These are phyloP conservation scores for Catajapyx aquilonaris DNA, from an alignment of 1,140 invertebrate genomes.

Conservation along the genomic window DNA sequence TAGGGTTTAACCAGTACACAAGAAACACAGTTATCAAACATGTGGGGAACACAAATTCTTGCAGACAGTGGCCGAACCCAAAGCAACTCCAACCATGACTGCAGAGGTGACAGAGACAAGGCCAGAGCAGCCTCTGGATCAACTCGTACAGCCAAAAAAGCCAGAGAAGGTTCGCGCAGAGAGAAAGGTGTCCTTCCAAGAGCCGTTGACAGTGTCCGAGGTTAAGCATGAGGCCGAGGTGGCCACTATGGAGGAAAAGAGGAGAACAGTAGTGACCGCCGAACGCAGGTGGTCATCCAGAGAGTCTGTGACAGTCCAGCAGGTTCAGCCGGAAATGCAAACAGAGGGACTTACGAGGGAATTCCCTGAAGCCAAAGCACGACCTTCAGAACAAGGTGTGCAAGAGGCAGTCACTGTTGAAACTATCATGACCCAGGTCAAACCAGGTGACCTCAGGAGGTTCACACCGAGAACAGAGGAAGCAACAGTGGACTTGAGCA, in stretches of 20 bases:
- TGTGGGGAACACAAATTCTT: too few relatives aligned
- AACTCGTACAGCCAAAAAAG: constrained; percentile 9
- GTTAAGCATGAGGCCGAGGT: constrained; percentile 3
- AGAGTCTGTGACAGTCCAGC: constrained; percentile 9
- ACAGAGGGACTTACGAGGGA: constrained; percentile 11
- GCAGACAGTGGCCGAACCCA: too few relatives aligned
- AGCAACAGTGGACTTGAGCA: constrained; percentile 7
- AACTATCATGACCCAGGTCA: constrained; percentile 1
- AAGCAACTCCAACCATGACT: too few relatives aligned
- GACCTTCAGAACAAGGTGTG: neutral
- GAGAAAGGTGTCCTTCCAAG: constrained; percentile 6
- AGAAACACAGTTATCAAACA: too few relatives aligned
- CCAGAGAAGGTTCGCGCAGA: constrained; percentile 5
- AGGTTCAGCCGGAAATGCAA: constrained; percentile 10
- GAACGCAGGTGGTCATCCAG: constrained; percentile 31
- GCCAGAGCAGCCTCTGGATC: constrained; percentile 15
- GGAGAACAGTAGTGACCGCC: constrained; percentile 20
- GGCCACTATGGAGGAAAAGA: constrained; percentile 4
- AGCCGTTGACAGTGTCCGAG: constrained; percentile 7
- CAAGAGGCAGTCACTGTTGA: constrained; percentile 2
- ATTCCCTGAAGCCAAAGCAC: constrained; percentile 4
- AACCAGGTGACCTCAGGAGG: neutral
- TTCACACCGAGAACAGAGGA: neutral
- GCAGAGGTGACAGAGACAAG: constrained; percentile 23
- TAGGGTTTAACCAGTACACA: too few relatives aligned